Evolutionary conservation across 2,113 vertebrate species (phyloP), one percentile per base, ranked within the genome.

Genomic region (Datnioides undecimradiatus): DNA sequence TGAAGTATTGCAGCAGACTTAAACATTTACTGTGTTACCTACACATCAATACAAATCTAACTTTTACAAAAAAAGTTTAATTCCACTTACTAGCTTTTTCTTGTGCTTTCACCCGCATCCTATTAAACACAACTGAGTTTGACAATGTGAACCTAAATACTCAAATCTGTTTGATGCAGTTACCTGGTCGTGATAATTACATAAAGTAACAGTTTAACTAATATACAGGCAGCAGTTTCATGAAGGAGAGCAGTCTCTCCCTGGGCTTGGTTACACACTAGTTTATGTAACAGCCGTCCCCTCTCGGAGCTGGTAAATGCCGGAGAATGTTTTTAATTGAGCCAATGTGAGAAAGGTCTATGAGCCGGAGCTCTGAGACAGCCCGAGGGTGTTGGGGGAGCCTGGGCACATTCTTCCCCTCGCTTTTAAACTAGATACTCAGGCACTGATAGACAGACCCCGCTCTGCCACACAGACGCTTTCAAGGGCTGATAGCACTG

Each of bases 381-480:
- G 85, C 91, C 85, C 55, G 6, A 8, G 90, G 89, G 74, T 51
- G 64, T 73, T 63, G 62, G 75, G 79, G 82, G 84, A 87, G 87
- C 72, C 77, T 69, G 79, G 83, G 77, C 78, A 72, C 87, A 87
- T 83, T 90, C 81, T 78, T 88, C 72, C 60, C 66, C 41, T 75
- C 69, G 81, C 68, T 90, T 90, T 90, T 92, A 87, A 93, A 91
- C 76, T 77, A 80, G 84, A 90, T 88, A 77, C 76, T 83, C 76
- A 11, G 41, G 83, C 82, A 66, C 81, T 88, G 89, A 90, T 79
- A 79, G 88, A 79, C 71, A 34, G 85, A 73, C 83, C 82, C 80
- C 79, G 59, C 85, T 91, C 68, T 67, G 83, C 83, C 85, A 73
- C 66, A 79, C 73, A 62, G 60, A 77, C 62, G 43, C 80, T 82